A percentile compares a stretch with the other conserved stretches of the same genome.
Evolutionary conservation across 2,888 invertebrate genomes (phyloP).

Genomic region (Troilus luridus): DNA sequence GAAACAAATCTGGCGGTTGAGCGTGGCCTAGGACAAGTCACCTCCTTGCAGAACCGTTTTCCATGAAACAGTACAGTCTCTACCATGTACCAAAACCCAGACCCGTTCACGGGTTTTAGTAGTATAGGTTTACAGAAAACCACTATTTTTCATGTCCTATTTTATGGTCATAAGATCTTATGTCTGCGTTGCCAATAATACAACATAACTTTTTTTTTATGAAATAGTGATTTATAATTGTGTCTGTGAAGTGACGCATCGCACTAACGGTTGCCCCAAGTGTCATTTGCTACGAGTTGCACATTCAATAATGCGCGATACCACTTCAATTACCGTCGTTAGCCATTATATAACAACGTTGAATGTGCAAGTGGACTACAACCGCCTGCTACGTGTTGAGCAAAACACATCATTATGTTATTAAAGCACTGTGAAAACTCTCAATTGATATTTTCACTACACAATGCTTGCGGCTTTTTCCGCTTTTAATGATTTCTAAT

Average conservation of each 20-base stretch:
- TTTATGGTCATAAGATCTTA: no score
- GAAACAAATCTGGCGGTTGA: no score
- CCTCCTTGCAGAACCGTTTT: no score
- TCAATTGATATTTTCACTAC: neutral
- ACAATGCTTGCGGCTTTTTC: neutral
- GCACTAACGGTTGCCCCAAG: neutral
- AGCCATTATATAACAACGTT: neutral
- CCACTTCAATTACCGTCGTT: neutral
- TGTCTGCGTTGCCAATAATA: no score
- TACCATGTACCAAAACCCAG: no score
- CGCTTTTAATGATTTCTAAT: neutral
- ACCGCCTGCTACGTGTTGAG: neutral
- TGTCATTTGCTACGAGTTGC: neutral
- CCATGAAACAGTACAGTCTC: no score
- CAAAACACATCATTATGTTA: neutral
- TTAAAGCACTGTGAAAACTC: neutral
- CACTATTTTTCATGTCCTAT: no score
- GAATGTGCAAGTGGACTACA: neutral
- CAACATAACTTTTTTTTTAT: no score
- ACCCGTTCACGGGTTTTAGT: no score
- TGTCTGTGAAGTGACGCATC: neutral
- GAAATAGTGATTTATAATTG: no score
- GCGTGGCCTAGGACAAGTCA: no score
- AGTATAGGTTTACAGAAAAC: no score
- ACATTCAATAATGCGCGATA: neutral